Conservation (phyloP, 2,797 vertebrate genomes). For the Botia almorhae region DNA sequence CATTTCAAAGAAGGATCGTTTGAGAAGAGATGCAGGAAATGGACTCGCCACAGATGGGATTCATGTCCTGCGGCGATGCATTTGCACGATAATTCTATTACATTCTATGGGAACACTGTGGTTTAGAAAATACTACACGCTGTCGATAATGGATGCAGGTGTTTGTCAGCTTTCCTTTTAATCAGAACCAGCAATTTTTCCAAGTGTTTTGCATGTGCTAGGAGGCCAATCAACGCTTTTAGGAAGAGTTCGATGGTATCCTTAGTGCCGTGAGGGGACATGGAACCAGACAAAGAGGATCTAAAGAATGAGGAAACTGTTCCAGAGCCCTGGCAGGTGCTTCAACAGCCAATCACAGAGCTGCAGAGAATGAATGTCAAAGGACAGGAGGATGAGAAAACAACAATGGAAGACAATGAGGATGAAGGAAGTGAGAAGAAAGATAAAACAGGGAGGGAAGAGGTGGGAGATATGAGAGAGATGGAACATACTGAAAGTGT, state of each 20-base stretch:
- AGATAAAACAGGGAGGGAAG: not conserved
- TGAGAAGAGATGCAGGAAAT: not conserved
- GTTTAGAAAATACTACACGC: constrained; percentile 60
- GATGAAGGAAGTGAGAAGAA: constrained; percentile 47
- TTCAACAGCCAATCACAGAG: constrained; percentile 35
- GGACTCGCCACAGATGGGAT: constrained; percentile 50
- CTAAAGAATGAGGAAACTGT: constrained; percentile 27
- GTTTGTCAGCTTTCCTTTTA: constrained; percentile 45
- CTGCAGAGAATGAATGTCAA: not conserved
- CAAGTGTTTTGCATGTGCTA: constrained; percentile 28
- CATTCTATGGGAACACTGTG: constrained; percentile 52
- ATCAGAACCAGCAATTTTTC: constrained; percentile 19
- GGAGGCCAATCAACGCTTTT: constrained; percentile 36
- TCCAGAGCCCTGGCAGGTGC: constrained; percentile 37
- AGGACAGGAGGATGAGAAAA: not conserved
- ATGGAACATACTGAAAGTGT: constrained; percentile 1
- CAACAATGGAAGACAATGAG: constrained; percentile 41
- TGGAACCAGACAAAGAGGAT: constrained; percentile 68
- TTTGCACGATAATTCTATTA: constrained; percentile 62
- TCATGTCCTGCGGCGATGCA: constrained; percentile 47
- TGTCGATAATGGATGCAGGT: constrained; percentile 53
- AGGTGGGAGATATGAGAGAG: not conserved
- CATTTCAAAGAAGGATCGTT: not conserved
- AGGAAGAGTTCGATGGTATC: constrained; percentile 65
- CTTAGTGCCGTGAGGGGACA: constrained; percentile 64